phyloP scores from a whole-genome alignment of 1,140 invertebrate species.

The Diploscapter pachys region DNA sequence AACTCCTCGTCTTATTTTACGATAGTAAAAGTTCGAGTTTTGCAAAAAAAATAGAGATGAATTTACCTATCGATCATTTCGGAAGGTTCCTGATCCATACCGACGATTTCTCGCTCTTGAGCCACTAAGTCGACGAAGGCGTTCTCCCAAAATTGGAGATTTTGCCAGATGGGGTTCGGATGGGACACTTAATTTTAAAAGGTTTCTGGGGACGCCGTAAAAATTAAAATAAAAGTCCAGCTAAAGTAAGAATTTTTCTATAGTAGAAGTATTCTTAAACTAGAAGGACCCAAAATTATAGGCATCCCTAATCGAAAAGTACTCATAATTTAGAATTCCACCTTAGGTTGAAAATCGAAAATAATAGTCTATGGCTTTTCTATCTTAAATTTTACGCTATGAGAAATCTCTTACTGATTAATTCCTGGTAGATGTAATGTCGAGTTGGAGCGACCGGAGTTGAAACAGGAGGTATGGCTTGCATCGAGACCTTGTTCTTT shows the following conservation, averaged over 20 bases:
- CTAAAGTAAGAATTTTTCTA: conserved; percentile 14
- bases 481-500: background rate
- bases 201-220: too few relatives aligned
- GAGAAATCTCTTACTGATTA: conserved; percentile 30
- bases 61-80: conserved; percentile 91
- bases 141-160: conserved; percentile 99
- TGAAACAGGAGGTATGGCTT: too few relatives aligned
- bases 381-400: too few relatives aligned
- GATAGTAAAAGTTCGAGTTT: background rate
- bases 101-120: conserved; percentile 96
- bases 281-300: background rate
- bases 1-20: background rate
- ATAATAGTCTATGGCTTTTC: too few relatives aligned
- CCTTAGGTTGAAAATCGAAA: too few relatives aligned
- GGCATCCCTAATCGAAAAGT: background rate
- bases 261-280: conserved; percentile 2
- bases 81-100: conserved; percentile 96
- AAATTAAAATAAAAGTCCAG: too few relatives aligned
- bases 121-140: conserved; percentile 96
- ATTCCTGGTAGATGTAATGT: conserved; percentile 48
- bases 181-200: conserved; percentile 27
- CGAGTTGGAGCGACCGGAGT: conserved; percentile 32
- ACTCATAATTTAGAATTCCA: too few relatives aligned
- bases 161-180: conserved; percentile 88
- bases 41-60: background rate